Evolutionary conservation across 2,797 vertebrate species (phyloP), one percentile per base, ranked within the genome.

Genomic region (Psittacula echo): DNA sequence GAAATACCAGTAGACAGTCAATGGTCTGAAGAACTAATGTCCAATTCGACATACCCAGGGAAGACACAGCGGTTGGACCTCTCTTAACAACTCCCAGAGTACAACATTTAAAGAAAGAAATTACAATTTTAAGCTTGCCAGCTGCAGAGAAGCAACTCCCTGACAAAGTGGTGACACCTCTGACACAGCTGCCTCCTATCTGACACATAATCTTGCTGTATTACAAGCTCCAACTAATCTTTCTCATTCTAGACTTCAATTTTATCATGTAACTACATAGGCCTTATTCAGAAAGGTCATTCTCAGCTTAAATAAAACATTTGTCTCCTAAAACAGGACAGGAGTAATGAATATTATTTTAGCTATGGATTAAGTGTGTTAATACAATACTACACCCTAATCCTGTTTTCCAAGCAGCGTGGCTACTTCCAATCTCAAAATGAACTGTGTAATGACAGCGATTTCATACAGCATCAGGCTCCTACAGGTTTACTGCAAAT

Each of bases 381-480:
- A 92, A 94, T 74, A 93, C 30, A 80, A 93, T 53, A 75, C 68
- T 89, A 94, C 39, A 78, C 62, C 78, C 72, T 89, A 92, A 93
- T 93, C 79, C 78, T 83, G 65, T 81, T 95, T 93, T 54, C 66
- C 44, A 30, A 94, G 79, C 75, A 87, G 72, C 42, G 7, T 47
- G 82, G 65, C 82, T 86, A 41, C 85, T 85, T 56, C 54, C 3
- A 83, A 2, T 41, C 68, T 87, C 61, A 80, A 72, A 53, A 91
- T 62, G 19, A 92, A 32, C 72, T 87, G 84, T 89, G 81, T 62
- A 84, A 78, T 60, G 22, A 89, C 32, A 72, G 45, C 4, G 1
- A 83, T 75, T 92, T 87, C 80, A 86, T 48, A 60, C 41, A 94
- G 67, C 2, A 2, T 26, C 75, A 91, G 62, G 48, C 51, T 93